Conservation (phyloP, 2,888 invertebrate species). For the Leptinotarsa tumamoca region DNA sequence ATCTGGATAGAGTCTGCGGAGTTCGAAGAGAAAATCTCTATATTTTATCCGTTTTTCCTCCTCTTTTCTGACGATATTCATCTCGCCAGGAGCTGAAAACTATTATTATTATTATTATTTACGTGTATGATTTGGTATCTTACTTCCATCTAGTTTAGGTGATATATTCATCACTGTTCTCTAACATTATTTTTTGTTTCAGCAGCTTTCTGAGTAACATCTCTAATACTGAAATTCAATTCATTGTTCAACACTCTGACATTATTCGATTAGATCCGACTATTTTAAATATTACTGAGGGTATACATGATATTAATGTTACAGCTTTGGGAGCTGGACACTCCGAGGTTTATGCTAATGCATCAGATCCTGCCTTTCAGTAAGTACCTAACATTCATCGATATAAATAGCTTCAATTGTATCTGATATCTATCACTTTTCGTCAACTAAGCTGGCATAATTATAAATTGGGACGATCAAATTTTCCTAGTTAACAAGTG, state of each 20-base stretch:
- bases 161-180: background rate
- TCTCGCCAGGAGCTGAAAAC: no score
- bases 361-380: conserved; percentile 65
- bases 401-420: background rate
- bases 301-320: conserved; percentile 67
- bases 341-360: conserved; percentile 74
- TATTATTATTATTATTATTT: no score
- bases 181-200: conserved; percentile 17
- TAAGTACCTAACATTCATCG: conserved; percentile 56
- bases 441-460: no score
- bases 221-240: conserved; percentile 65
- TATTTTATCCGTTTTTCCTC: no score
- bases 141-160: background rate
- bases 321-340: conserved; percentile 77
- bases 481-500: no score
- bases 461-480: no score
- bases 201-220: conserved; percentile 14
- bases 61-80: no score
- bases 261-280: conserved; percentile 72
- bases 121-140: background rate
- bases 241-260: conserved; percentile 75
- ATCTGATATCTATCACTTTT: no score
- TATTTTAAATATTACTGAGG: conserved; percentile 58
- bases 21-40: no score
- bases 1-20: no score